Conservation (phyloP, 2,888 invertebrate genomes). For the Drosophila maculinotata region DNA sequence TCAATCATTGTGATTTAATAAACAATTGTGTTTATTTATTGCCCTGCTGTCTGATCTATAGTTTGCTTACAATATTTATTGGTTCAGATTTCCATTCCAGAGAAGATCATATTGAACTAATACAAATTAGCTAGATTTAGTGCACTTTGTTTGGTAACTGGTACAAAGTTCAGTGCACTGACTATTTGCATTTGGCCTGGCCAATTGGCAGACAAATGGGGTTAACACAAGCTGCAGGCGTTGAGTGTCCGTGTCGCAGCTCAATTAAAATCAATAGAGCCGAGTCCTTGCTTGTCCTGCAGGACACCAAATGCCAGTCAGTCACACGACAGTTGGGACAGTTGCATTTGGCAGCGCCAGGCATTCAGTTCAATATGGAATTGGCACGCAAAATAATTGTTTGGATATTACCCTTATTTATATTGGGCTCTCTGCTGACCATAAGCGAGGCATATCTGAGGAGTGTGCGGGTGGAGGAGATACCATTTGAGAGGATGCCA, state of each 20-base stretch:
- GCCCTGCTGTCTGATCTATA: background rate
- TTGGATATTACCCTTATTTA: conserved; percentile 68
- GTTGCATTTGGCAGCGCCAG: conserved; percentile 45
- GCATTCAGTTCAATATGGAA: conserved; percentile 40
- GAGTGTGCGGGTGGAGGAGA: conserved; percentile 75
- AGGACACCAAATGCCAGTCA: conserved; percentile 15
- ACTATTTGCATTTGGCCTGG: background rate
- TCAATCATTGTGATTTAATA: conserved; percentile 6
- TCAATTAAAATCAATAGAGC: conserved; percentile 71
- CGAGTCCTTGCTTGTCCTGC: conserved; percentile 32
- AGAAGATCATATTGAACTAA: conserved; percentile 1
- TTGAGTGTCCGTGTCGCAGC: conserved; percentile 12
- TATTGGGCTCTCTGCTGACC: conserved; percentile 54
- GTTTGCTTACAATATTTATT: conserved; percentile 18
- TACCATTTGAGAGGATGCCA: conserved; percentile 65
- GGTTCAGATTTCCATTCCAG: too few relatives aligned
- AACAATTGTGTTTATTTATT: conserved; percentile 22
- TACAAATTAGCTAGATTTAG: background rate
- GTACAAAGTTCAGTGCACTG: conserved; percentile 58
- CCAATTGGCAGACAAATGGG: conserved; percentile 53
- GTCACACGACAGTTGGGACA: conserved; percentile 31
- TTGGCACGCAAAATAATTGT: conserved; percentile 51
- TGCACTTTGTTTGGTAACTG: conserved; percentile 11
- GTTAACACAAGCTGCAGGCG: conserved; percentile 44
- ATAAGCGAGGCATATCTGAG: conserved; percentile 71